These are phyloP conservation scores for Craniophora ligustri DNA, from an alignment of 2,888 invertebrate species.

Conservation along the genomic window DNA sequence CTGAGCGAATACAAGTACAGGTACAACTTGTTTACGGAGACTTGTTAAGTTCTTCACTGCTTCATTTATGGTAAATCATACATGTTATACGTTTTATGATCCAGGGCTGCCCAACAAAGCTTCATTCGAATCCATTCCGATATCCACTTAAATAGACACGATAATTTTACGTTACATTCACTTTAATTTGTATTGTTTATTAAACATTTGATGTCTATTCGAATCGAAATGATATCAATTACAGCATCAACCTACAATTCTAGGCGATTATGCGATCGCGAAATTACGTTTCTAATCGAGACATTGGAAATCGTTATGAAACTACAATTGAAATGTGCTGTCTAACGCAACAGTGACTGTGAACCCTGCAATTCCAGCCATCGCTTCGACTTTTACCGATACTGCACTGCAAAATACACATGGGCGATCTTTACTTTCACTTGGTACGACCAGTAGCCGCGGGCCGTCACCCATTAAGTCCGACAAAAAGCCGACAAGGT, in stretches of 20 bases:
- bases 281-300: constrained; percentile 21
- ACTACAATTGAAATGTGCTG: constrained; percentile 16
- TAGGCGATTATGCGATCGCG: constrained; percentile 1
- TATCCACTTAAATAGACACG: not conserved
- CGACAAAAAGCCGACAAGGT: constrained; percentile 69
- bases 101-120: constrained; percentile 23
- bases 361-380: constrained; percentile 43
- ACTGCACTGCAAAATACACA: constrained; percentile 47
- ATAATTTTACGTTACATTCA: not conserved
- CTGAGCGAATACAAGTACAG: constrained; percentile 1
- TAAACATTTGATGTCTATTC: not conserved
- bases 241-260: not conserved
- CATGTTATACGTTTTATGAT: constrained; percentile 6
- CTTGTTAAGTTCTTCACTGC: constrained; percentile 20
- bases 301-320: constrained; percentile 28
- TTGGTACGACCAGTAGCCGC: constrained; percentile 45
- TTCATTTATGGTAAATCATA: constrained; percentile 32
- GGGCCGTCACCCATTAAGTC: constrained; percentile 57
- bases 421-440: constrained; percentile 57
- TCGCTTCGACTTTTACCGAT: constrained; percentile 31
- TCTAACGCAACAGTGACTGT: constrained; percentile 33
- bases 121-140: not conserved
- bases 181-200: not conserved
- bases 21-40: constrained; percentile 22
- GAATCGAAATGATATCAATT: not conserved